phyloP scores from a whole-genome alignment of 2,888 invertebrate genomes.

The Cetonia aurata region DNA sequence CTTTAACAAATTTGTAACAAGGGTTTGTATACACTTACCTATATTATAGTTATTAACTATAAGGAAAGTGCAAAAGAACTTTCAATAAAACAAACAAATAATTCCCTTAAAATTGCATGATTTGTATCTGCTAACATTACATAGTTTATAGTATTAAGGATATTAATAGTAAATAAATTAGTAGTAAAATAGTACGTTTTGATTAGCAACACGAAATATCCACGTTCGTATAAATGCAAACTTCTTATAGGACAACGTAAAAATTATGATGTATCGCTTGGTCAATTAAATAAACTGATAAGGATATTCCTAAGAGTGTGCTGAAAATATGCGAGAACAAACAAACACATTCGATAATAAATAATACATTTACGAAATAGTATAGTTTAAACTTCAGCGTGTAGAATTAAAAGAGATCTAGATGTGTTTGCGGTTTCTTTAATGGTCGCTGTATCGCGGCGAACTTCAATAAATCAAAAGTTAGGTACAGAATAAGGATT shows the following conservation, averaged over 20 bases:
- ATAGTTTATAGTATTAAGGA: too few relatives aligned
- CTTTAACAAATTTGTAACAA: too few relatives aligned
- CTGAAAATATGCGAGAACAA: slow-evolving; percentile 14
- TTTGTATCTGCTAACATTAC: too few relatives aligned
- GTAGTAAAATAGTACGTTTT: too few relatives aligned
- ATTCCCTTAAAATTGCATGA: too few relatives aligned
- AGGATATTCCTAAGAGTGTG: slow-evolving; percentile 8
- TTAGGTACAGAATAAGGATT: background rate
- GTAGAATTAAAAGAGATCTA: background rate
- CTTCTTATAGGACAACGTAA: background rate
- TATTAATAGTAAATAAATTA: too few relatives aligned
- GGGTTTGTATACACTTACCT: too few relatives aligned
- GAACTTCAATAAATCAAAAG: slow-evolving; percentile 16
- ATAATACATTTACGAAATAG: slow-evolving; percentile 18
- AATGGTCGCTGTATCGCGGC: slow-evolving; percentile 20
- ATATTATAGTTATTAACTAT: too few relatives aligned
- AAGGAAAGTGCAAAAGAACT: too few relatives aligned
- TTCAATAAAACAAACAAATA: too few relatives aligned
- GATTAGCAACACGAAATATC: background rate
- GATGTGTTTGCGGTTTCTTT: slow-evolving; percentile 20
- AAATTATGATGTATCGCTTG: background rate
- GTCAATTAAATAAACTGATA: slow-evolving; percentile 16
- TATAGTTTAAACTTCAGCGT: slow-evolving; percentile 13
- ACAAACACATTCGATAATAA: background rate
- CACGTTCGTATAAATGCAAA: background rate